These are phyloP conservation scores for Epinephelus coioides DNA, from an alignment of 2,797 vertebrate genomes.

Conservation along the genomic window DNA sequence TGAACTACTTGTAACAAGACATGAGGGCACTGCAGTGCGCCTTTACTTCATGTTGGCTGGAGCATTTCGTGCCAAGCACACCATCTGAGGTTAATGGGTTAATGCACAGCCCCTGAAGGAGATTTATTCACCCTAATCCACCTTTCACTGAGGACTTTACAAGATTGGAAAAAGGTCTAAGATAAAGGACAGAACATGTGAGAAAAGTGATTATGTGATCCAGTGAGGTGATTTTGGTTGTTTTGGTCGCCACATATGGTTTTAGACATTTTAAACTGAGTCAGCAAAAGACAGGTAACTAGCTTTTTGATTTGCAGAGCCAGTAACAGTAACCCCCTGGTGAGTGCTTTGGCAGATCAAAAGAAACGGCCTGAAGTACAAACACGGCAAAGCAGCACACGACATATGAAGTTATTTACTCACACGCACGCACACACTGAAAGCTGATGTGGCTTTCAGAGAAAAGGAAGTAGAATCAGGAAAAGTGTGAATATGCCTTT, in stretches of 20 bases:
- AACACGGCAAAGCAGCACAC: conserved; percentile 38
- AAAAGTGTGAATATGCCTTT: conserved; percentile 67
- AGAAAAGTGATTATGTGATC: conserved; percentile 6
- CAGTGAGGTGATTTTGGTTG: neutral
- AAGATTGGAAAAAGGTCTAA: conserved; percentile 6
- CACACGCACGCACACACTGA: conserved; percentile 1
- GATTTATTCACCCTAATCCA: conserved; percentile 39
- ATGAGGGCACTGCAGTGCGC: neutral
- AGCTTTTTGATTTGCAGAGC: conserved; percentile 49
- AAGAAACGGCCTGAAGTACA: conserved; percentile 64
- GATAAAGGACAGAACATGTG: neutral
- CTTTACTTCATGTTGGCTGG: conserved; percentile 12
- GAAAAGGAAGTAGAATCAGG: conserved; percentile 61
- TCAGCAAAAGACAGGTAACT: conserved; percentile 84
- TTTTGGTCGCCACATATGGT: conserved; percentile 3
- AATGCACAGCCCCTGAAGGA: conserved; percentile 48
- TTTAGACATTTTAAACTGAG: conserved; percentile 45
- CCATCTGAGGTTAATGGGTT: conserved; percentile 53
- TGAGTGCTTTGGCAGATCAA: conserved; percentile 46
- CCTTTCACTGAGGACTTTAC: conserved; percentile 39
- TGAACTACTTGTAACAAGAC: conserved; percentile 56
- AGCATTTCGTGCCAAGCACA: conserved; percentile 21
- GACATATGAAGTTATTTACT: conserved; percentile 29
- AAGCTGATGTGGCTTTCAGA: conserved; percentile 18
- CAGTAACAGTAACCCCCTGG: conserved; percentile 45